Evolutionary conservation across 2,888 invertebrate species (phyloP).

Genomic region (Drosophila prostipennis): DNA sequence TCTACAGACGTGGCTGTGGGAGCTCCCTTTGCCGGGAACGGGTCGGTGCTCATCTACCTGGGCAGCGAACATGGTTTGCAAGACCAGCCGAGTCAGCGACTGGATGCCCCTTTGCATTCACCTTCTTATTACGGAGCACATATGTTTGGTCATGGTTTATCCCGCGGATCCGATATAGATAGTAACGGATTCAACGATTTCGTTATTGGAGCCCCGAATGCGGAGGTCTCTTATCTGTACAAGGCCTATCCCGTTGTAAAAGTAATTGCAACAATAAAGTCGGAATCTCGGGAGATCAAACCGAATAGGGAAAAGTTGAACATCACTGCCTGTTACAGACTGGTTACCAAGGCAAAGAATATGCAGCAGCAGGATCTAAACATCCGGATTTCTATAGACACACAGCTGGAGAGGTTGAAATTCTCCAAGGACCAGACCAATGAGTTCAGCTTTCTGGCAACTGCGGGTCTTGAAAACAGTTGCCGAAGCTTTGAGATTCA

Average conservation of each 20-base stretch:
- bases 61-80: conserved; percentile 83
- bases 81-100: conserved; percentile 82
- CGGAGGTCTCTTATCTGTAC: conserved; percentile 84
- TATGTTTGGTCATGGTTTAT: conserved; percentile 83
- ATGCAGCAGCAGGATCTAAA: conserved; percentile 76
- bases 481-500: conserved; percentile 78
- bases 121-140: conserved; percentile 74
- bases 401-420: conserved; percentile 79
- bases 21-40: conserved; percentile 87
- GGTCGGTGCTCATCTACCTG: conserved; percentile 87
- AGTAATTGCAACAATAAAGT: conserved; percentile 76
- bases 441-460: conserved; percentile 75
- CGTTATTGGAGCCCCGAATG: conserved; percentile 84
- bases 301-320: conserved; percentile 80
- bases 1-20: conserved; percentile 87
- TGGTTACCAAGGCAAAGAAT: conserved; percentile 65
- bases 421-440: conserved; percentile 70
- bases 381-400: conserved; percentile 77
- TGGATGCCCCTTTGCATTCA: conserved; percentile 74
- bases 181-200: conserved; percentile 83
- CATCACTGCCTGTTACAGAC: conserved; percentile 80
- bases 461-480: conserved; percentile 65
- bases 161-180: conserved; percentile 85
- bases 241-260: conserved; percentile 84
- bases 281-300: conserved; percentile 82